Base-by-base conservation (phyloP, 1,140 invertebrate genomes). In the Bombus turneri region DNA sequence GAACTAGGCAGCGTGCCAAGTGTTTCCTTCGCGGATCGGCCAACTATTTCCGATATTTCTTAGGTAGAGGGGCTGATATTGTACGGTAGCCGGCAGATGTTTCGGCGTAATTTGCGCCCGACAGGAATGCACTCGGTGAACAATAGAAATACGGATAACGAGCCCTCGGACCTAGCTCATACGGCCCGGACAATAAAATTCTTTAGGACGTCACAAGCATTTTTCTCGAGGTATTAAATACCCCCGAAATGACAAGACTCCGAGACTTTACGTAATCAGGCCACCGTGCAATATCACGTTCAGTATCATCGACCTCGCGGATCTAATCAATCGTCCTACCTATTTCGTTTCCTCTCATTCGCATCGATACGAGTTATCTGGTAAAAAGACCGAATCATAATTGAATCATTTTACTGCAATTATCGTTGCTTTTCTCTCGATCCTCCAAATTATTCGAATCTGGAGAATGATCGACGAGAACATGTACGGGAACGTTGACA, bases 21-120 rank as follows among this genome's bases (percentile, higher is more conserved):
- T 89, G 78, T 78, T 89, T 87, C 69, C 79, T 90, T 89, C 78
- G 66, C 62, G 47, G 78, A 87, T 89, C 85, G 86, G 43, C 31
- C 68, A 90, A 89, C 86, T 90, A 83, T 85, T 89, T 87, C 34
- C 86, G 79, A 90, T 85, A 90, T 87, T 90, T 90, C 89, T 90
- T 87, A 90, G 79, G 75, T 71, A 76, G 41, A 43, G 64, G 68
- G 43, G 39, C 72, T 88, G 72, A 81, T 77, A 86, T 57, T 62
- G 47, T 74, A 62, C 74, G n/a, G 12, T 59, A 64, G 62, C 53
- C 77, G 77, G 78, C 74, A 64, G 74, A 88, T 86, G 68, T 79
- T 88, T 88, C 69, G 71, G 39, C n/a, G 74, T 75, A 87, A 88
- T 88, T 88, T 85, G 68, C 28, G 73, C 57, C 57, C 79, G 84